Percentiles rank a stretch among this genome's conserved stretches.
Conservation (phyloP, 2,888 invertebrate genomes). For the Pemphredon lugubris region DNA sequence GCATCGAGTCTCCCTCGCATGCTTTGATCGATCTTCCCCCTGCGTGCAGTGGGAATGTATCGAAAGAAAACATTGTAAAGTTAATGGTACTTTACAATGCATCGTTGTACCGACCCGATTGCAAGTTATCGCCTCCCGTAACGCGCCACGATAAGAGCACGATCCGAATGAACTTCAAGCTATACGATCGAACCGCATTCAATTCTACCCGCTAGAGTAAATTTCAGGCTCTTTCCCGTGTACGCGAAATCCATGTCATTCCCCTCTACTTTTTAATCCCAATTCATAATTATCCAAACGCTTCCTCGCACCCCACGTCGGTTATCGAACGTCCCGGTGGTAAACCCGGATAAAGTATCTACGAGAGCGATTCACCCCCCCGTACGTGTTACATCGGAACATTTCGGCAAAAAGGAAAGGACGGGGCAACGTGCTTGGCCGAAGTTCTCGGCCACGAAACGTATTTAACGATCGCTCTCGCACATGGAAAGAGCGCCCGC, state of each 20-base stretch:
- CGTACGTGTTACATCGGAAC: slow-evolving; percentile 6
- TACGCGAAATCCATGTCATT: neutral
- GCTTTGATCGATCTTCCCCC: neutral
- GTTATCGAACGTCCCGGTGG: no score
- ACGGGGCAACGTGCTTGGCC: slow-evolving; percentile 52
- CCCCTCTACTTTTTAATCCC: neutral
- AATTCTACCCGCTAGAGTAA: neutral
- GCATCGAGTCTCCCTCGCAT: no score
- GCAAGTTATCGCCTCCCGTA: slow-evolving; percentile 57
- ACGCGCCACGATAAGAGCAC: slow-evolving; percentile 50
- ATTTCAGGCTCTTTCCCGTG: neutral
- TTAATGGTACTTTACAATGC: slow-evolving; percentile 50
- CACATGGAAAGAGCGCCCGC: slow-evolving; percentile 61
- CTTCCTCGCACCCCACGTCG: no score
- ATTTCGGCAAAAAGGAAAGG: slow-evolving; percentile 20
- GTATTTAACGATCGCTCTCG: slow-evolving; percentile 69
- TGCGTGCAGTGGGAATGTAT: slow-evolving; percentile 4
- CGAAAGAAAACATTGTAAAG: slow-evolving; percentile 18
- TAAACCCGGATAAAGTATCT: neutral
- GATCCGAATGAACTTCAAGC: slow-evolving; percentile 41
- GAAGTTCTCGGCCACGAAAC: slow-evolving; percentile 70
- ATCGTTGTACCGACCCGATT: slow-evolving; percentile 65
- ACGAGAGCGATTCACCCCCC: neutral
- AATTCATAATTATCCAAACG: no score
- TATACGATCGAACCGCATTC: slow-evolving; percentile 11